Evolutionary conservation across 2,797 vertebrate genomes (phyloP), one percentile per base, ranked within the genome.

Genomic region (Liparis tanakae): DNA sequence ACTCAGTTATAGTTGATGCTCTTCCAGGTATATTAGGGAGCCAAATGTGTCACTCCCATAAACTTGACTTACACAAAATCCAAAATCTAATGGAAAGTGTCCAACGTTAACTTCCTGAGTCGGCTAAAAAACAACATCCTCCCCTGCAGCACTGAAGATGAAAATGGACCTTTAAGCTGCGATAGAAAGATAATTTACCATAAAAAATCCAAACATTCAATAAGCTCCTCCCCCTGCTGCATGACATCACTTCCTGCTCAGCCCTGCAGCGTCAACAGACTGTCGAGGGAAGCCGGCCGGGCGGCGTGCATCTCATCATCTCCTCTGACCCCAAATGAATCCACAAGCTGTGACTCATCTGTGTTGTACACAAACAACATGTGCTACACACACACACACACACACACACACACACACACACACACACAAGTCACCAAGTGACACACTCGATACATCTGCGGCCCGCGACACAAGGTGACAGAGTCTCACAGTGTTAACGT

Each of bases 401-500:
- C 67, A 64, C 37, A 74, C 65, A 80, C 30, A 12, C 74, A 74
- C 60, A 51, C 65, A 74, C 65, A 80, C 30, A 12, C 74, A 74
- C 60, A 22, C 62, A 82, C 74, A 79, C 67, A 22, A 60, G 46
- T 62, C 65, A 59, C 62, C 74, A 65, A 81, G 50, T 89, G 88
- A 83, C 88, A 89, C 79, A 87, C 59, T 64, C 70, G 76, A 87
- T 93, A 74, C 77, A 79, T 89, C 88, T 87, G 67, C 69, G 46
- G 75, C 51, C 67, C 53, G 17, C 50, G 75, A 83, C 72, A 80
- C 61, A 86, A 83, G 67, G 81, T 85, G 84, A 90, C 83, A 76
- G n/a, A 85, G 90, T 93, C 91, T 76, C 46, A 62, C 68, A 69
- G 78, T 22, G 88, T 90, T 89, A 91, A 67, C 79, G 39, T 91